Evolutionary conservation across 2,888 invertebrate species (phyloP).

Genomic region (Drosophila dives): DNA sequence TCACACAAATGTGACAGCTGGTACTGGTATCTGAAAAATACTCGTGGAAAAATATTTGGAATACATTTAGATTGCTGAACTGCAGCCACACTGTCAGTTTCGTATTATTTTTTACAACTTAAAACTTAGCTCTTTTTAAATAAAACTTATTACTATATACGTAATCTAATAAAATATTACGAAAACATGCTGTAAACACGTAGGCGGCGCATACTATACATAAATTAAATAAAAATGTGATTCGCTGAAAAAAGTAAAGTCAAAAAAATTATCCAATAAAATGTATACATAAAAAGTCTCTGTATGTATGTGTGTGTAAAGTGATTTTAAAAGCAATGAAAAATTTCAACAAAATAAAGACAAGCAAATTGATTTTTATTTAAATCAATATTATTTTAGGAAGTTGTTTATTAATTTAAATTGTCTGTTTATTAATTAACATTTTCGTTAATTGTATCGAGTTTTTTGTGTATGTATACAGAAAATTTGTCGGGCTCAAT

Average conservation of each 20-base stretch:
- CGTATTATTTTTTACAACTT: constrained; percentile 53
- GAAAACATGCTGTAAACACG: constrained; percentile 9
- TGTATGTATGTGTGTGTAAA: constrained; percentile 24
- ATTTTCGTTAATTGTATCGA: constrained; percentile 20
- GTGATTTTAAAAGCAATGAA: constrained; percentile 5
- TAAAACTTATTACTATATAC: constrained; percentile 29
- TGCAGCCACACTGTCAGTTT: constrained; percentile 49
- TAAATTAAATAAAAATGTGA: constrained; percentile 21
- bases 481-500: constrained; percentile 44
- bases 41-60: constrained; percentile 18
- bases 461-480: constrained; percentile 54
- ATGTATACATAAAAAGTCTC: constrained; percentile 38
- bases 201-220: background rate
- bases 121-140: constrained; percentile 45
- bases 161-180: constrained; percentile 10
- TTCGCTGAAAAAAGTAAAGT: constrained; percentile 18
- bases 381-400: background rate
- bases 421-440: constrained; percentile 7
- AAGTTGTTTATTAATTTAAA: background rate
- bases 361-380: constrained; percentile 1
- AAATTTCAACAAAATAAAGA: background rate
- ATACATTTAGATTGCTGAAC: constrained; percentile 39
- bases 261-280: constrained; percentile 11
- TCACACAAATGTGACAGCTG: background rate
- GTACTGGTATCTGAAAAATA: constrained; percentile 1